phyloP scores from a whole-genome alignment of 2,888 invertebrate genomes.

The Pycnomerus fuliginosus region DNA sequence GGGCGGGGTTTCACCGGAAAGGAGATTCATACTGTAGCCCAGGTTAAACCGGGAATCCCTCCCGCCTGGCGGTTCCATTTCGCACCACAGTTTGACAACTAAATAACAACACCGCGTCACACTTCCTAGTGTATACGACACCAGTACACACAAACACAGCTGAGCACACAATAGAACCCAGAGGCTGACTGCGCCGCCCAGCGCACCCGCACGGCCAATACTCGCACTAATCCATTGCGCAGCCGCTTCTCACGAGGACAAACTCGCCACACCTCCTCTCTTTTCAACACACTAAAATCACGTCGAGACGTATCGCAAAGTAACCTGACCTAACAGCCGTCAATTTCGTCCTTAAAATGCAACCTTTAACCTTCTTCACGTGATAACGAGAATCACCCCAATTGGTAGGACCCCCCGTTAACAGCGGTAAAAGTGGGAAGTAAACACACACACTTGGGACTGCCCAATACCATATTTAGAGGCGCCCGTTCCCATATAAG shows the following conservation, averaged over 20 bases:
- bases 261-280: constrained; percentile 31
- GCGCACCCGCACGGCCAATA: constrained; percentile 47
- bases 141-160: constrained; percentile 48
- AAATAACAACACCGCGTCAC: constrained; percentile 24
- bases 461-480: constrained; percentile 80
- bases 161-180: constrained; percentile 46
- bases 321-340: constrained; percentile 14
- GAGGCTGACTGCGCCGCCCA: constrained; percentile 53
- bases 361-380: too few relatives aligned
- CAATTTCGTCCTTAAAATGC: too few relatives aligned
- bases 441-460: constrained; percentile 57
- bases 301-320: constrained; percentile 18
- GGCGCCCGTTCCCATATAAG: constrained; percentile 78
- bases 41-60: constrained; percentile 88
- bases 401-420: not conserved
- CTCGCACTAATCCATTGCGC: constrained; percentile 44
- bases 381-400: too few relatives aligned
- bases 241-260: constrained; percentile 36
- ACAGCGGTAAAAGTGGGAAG: constrained; percentile 45
- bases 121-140: too few relatives aligned
- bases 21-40: constrained; percentile 82
- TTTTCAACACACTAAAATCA: constrained; percentile 22
- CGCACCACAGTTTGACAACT: constrained; percentile 54
- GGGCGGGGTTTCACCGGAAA: constrained; percentile 72
- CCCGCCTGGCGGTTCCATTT: constrained; percentile 88